These are phyloP conservation scores for Melieria picta DNA, from an alignment of 2,888 invertebrate genomes.

Conservation along the genomic window DNA sequence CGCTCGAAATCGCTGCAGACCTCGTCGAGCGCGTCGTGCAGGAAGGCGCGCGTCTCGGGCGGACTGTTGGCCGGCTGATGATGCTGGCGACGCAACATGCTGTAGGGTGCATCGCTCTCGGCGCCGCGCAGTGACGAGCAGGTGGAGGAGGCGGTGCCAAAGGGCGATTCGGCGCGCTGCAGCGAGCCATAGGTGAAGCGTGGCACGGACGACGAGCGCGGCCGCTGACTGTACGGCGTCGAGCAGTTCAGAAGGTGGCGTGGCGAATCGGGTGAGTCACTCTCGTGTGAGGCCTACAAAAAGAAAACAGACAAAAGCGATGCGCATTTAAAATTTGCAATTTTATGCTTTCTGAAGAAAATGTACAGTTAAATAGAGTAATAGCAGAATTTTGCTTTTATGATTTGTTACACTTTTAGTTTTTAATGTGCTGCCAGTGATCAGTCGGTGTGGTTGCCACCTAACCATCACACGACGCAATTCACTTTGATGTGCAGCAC, in stretches of 20 bases:
- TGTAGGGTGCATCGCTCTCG: constrained; percentile 52
- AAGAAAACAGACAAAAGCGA: not conserved
- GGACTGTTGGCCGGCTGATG: constrained; percentile 43
- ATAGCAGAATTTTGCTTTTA: not conserved
- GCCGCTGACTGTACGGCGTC: constrained; percentile 45
- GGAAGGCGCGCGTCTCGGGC: constrained; percentile 63
- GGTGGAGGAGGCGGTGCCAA: constrained; percentile 59
- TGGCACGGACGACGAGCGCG: constrained; percentile 58
- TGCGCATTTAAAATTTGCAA: not conserved
- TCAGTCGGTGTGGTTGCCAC: not conserved
- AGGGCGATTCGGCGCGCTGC: constrained; percentile 57
- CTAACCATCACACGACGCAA: not conserved
- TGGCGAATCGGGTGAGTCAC: constrained; percentile 52
- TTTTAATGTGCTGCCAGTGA: not conserved
- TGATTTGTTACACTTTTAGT: not conserved
- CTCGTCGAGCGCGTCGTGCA: constrained; percentile 68
- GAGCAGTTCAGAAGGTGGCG: constrained; percentile 21
- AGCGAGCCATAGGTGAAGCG: constrained; percentile 54
- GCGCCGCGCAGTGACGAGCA: constrained; percentile 56
- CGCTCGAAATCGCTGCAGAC: constrained; percentile 79
- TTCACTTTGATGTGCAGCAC: not conserved
- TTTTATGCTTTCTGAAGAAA: no score
- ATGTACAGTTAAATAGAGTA: not conserved
- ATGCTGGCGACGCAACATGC: constrained; percentile 35
- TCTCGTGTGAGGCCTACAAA: constrained; percentile 60